Evolutionary conservation across 2,888 invertebrate genomes (phyloP).

Genomic region (Cyrtodaria siliqua): DNA sequence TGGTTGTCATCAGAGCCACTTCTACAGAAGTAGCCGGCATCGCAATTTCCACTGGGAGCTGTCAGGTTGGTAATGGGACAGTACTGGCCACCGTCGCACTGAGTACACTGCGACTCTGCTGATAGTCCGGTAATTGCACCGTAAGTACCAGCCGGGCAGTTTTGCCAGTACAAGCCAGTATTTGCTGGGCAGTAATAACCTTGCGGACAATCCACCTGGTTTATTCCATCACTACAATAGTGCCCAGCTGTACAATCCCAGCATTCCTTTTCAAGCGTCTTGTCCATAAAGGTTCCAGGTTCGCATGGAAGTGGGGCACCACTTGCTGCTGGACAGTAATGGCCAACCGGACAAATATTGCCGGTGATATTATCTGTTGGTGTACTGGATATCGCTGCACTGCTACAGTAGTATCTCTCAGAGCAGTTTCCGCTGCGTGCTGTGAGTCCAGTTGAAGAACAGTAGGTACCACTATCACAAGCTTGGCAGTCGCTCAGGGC

Average conservation of each 20-base stretch:
- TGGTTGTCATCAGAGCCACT: conserved; percentile 75
- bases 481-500: conserved; percentile 74
- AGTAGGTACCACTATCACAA: conserved; percentile 82
- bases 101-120: conserved; percentile 77
- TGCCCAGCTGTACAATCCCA: conserved; percentile 79
- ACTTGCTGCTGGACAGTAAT: conserved; percentile 79
- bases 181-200: conserved; percentile 81
- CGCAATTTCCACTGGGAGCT: conserved; percentile 78
- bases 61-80: conserved; percentile 79
- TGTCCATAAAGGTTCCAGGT: conserved; percentile 79
- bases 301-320: conserved; percentile 74
- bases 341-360: conserved; percentile 83
- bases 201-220: conserved; percentile 77
- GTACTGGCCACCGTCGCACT: conserved; percentile 82
- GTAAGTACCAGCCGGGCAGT: conserved; percentile 83
- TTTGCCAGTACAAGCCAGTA: conserved; percentile 78
- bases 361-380: conserved; percentile 70
- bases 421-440: conserved; percentile 79
- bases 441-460: conserved; percentile 77
- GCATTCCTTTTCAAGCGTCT: conserved; percentile 75
- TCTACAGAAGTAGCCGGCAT: conserved; percentile 81
- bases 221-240: conserved; percentile 78
- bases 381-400: conserved; percentile 78
- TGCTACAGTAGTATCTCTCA: conserved; percentile 82
- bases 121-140: conserved; percentile 72